These are phyloP conservation scores for Chironomus riparius DNA, from an alignment of 2,888 invertebrate genomes.

Conservation along the genomic window DNA sequence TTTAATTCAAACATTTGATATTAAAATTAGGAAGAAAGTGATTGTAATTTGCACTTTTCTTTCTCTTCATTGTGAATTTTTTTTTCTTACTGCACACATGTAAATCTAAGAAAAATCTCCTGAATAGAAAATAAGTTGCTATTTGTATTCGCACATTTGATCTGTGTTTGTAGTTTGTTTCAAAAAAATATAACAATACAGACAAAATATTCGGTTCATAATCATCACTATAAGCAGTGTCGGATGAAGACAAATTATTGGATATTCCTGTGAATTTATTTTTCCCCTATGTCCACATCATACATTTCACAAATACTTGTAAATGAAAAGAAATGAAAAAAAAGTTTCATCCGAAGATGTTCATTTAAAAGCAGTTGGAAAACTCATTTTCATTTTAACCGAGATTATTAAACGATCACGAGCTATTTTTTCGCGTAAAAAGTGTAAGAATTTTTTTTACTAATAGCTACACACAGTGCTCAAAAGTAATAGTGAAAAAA, in stretches of 20 bases:
- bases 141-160: too few species aligned
- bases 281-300: background rate
- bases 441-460: background rate
- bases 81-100: too few species aligned
- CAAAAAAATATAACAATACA: too few species aligned
- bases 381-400: conserved; percentile 11
- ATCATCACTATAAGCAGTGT: background rate
- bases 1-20: too few species aligned
- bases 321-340: background rate
- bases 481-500: background rate
- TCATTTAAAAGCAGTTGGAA: background rate
- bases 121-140: too few species aligned
- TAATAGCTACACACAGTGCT: too few species aligned
- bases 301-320: background rate
- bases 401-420: conserved; percentile 22
- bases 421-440: conserved; percentile 12
- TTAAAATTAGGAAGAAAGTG: too few species aligned
- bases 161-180: too few species aligned
- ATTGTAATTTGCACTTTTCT: too few species aligned
- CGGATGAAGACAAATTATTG: background rate
- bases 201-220: background rate
- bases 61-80: too few species aligned
- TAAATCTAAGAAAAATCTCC: too few species aligned
- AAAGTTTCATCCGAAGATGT: background rate
- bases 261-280: background rate